These are phyloP conservation scores for Pteruthius melanotis DNA, from an alignment of 2,113 vertebrate species.

Conservation along the genomic window DNA sequence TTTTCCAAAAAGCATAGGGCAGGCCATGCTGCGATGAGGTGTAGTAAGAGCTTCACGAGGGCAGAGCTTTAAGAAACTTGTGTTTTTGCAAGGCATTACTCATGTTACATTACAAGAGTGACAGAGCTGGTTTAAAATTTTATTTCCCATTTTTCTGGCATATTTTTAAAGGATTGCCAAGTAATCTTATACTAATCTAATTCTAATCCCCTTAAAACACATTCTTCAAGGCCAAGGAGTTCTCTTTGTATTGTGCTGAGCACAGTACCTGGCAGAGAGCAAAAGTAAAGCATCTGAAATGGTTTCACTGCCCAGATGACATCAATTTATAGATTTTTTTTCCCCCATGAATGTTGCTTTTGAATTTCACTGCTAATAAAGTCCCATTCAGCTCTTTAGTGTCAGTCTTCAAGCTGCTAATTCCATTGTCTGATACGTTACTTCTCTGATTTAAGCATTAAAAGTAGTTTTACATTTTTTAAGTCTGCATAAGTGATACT, in stretches of 20 bases:
- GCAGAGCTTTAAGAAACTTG: background rate
- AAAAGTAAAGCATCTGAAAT: background rate
- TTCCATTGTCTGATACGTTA: background rate
- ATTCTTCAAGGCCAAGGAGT: background rate
- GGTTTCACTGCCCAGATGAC: background rate
- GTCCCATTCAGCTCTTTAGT: background rate
- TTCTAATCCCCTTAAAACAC: slow-evolving; percentile 21
- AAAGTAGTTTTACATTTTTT: background rate
- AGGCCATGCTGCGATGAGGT: fast-evolving
- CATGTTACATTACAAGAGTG: background rate
- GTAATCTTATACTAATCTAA: slow-evolving; percentile 43
- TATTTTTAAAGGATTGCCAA: slow-evolving; percentile 17
- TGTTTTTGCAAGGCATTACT: background rate
- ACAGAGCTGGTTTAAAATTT: background rate
- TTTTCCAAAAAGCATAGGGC: background rate
- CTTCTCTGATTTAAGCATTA: background rate
- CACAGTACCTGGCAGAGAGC: background rate
- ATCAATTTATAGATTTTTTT: slow-evolving; percentile 2
- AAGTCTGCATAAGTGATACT: background rate
- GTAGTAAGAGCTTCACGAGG: background rate
- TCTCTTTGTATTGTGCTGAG: background rate
- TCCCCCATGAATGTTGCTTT: background rate
- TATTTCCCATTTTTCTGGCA: slow-evolving; percentile 13
- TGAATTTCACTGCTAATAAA: slow-evolving; percentile 24
- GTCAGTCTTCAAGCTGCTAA: background rate